phyloP scores from a whole-genome alignment of 2,797 vertebrate genomes.

The Channa striata region DNA sequence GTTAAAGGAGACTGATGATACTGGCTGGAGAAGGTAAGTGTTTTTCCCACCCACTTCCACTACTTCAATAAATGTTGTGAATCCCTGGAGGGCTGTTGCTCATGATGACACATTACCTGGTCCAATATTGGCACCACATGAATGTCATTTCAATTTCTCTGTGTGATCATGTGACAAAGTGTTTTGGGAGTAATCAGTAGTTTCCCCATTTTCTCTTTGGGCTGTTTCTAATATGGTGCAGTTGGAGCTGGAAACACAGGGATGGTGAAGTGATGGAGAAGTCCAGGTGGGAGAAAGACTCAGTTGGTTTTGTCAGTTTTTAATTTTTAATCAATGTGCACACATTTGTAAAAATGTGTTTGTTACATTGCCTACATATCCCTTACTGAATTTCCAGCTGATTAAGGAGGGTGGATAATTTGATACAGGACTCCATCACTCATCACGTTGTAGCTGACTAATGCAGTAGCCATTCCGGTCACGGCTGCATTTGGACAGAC shows the following conservation, averaged over 20 bases:
- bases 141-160: constrained; percentile 33
- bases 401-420: too few relatives aligned
- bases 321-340: too few relatives aligned
- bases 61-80: constrained; percentile 63
- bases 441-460: too few relatives aligned
- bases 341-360: too few relatives aligned
- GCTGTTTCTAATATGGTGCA: constrained; percentile 3
- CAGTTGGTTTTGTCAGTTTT: too few relatives aligned
- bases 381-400: too few relatives aligned
- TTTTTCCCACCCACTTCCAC: constrained; percentile 58
- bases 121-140: constrained; percentile 42
- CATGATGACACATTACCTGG: constrained; percentile 74
- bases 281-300: too few relatives aligned
- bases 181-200: constrained; percentile 1
- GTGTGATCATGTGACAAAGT: constrained; percentile 25
- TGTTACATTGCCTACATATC: too few relatives aligned
- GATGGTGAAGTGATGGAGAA: not conserved
- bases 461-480: too few relatives aligned
- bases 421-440: too few relatives aligned
- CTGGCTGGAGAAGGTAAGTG: constrained; percentile 64
- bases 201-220: constrained; percentile 5
- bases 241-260: not conserved
- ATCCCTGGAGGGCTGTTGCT: constrained; percentile 68
- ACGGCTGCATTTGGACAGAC: too few relatives aligned
- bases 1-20: constrained; percentile 78